Evolutionary conservation across 1,140 invertebrate species (phyloP).

Genomic region (Triops longicaudatus): DNA sequence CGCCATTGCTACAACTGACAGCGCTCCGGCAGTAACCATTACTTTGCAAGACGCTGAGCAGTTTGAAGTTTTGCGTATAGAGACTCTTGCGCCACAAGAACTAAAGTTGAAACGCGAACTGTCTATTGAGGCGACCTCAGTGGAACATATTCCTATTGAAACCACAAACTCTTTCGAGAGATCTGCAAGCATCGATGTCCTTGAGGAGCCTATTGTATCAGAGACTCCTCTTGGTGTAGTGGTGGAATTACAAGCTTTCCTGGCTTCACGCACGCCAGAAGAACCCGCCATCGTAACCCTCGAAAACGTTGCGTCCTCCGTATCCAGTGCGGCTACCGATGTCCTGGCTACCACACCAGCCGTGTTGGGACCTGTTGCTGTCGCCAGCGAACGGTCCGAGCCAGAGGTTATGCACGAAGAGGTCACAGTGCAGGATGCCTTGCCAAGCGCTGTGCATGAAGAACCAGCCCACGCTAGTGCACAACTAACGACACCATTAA

Average conservation of each 20-base stretch:
- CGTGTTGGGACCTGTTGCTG: background rate
- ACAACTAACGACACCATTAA: background rate
- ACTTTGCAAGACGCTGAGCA: background rate
- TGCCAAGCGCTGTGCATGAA: background rate
- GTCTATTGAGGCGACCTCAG: background rate
- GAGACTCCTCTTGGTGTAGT: slow-evolving; percentile 22
- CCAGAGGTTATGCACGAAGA: background rate
- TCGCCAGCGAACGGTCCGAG: slow-evolving; percentile 21
- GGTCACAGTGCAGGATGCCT: background rate
- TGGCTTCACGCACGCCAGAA: slow-evolving; percentile 18
- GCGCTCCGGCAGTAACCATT: background rate
- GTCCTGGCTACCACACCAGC: background rate
- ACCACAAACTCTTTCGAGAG: slow-evolving; percentile 19
- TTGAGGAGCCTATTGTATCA: background rate
- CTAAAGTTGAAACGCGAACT: slow-evolving; percentile 1
- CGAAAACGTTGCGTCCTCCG: slow-evolving; percentile 23
- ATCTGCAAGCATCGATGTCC: slow-evolving; percentile 19
- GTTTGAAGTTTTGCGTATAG: slow-evolving; percentile 16
- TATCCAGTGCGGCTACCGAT: slow-evolving; percentile 23
- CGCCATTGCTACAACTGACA: slow-evolving; percentile 19
- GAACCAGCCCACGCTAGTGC: background rate
- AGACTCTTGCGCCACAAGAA: background rate
- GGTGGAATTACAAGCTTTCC: slow-evolving; percentile 17
- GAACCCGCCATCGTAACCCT: slow-evolving; percentile 17
- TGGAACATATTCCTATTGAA: slow-evolving; percentile 25